Evolutionary conservation across 2,888 invertebrate genomes (phyloP).

Genomic region (Aphodius granarius): DNA sequence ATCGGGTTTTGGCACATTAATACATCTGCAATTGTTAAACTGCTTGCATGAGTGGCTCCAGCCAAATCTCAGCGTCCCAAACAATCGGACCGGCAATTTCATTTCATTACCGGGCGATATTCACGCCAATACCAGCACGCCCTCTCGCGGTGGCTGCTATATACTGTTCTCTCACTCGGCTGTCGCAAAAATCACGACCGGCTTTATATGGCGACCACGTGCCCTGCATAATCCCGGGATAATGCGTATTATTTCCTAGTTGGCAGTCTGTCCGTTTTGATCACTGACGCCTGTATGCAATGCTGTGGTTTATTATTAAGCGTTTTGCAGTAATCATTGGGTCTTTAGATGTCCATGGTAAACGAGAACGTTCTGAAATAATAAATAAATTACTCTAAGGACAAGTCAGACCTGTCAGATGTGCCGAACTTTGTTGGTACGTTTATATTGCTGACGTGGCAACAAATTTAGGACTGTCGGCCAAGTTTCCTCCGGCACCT

Average conservation of each 20-base stretch:
- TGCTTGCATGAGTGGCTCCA: not conserved
- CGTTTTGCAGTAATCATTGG: no score
- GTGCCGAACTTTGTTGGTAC: no score
- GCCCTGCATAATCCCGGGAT: not conserved
- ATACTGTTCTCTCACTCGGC: not conserved
- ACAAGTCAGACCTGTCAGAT: no score
- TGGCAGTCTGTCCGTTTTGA: not conserved
- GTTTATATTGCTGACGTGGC: no score
- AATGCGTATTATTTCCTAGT: not conserved
- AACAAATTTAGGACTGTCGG: no score
- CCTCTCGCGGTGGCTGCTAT: not conserved
- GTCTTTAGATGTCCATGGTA: no score
- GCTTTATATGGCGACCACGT: not conserved
- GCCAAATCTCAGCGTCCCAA: not conserved
- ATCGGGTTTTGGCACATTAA: not conserved
- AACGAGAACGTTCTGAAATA: no score
- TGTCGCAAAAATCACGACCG: not conserved
- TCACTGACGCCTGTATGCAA: not conserved
- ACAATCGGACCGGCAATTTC: not conserved
- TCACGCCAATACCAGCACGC: not conserved
- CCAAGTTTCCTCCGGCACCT: no score
- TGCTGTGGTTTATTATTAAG: not conserved
- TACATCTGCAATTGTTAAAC: conserved; percentile 7
- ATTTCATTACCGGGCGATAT: not conserved
- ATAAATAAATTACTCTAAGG: no score